Evolutionary conservation across 2,113 vertebrate genomes (phyloP).

Genomic region (Xiphophorus maculatus): DNA sequence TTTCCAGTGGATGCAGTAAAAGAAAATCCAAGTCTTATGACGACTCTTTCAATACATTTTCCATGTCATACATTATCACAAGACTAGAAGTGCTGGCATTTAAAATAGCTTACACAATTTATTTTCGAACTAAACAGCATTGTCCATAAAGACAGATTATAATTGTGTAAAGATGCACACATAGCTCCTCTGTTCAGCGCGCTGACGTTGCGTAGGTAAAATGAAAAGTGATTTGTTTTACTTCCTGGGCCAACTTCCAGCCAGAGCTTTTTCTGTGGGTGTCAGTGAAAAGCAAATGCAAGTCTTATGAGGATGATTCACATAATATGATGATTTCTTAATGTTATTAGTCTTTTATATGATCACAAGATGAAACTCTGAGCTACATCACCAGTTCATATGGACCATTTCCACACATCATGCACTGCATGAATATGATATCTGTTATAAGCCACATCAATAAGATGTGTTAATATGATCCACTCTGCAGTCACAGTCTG

Average conservation of each 20-base stretch:
- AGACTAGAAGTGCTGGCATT: constrained; percentile 29
- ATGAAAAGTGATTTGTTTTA: constrained; percentile 31
- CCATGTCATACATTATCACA: constrained; percentile 11
- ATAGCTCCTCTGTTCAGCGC: not conserved
- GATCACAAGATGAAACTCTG: constrained; percentile 73
- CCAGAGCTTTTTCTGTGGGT: constrained; percentile 39
- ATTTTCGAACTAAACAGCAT: not conserved
- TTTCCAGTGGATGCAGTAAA: constrained; percentile 3
- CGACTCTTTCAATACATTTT: constrained; percentile 32
- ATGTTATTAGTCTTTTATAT: constrained; percentile 70
- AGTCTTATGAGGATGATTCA: constrained; percentile 76
- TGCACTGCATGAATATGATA: constrained; percentile 68
- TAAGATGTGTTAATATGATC: constrained; percentile 73
- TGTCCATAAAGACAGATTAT: not conserved
- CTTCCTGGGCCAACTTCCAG: constrained; percentile 11
- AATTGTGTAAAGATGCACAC: not conserved
- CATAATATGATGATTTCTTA: constrained; percentile 72
- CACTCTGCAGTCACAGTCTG: constrained; percentile 70
- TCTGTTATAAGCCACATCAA: constrained; percentile 73
- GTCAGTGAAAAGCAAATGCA: constrained; percentile 70
- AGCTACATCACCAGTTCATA: constrained; percentile 62
- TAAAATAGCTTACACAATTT: constrained; percentile 11
- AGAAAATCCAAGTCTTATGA: constrained; percentile 54
- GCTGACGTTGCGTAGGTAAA: not conserved
- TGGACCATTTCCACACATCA: constrained; percentile 61